Base-by-base conservation (phyloP, 2,888 invertebrate species). In the Agrotis ipsilon region DNA sequence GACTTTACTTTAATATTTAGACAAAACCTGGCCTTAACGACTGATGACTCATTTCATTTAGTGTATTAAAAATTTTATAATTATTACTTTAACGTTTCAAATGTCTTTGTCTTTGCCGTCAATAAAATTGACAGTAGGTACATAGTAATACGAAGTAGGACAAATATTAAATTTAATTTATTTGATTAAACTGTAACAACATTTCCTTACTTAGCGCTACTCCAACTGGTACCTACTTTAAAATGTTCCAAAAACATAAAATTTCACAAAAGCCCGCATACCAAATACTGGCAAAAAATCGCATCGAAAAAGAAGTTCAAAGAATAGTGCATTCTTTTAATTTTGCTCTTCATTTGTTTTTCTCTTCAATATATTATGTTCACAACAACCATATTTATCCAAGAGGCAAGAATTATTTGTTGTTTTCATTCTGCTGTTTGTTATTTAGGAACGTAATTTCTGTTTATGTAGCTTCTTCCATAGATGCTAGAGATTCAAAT, bases 351-450 rank as follows among this genome's bases (percentile, higher is more conserved):
- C 21, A n/a, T 55, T 19, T 70, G 6, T 63, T 67, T 21, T 4
- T 70, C 1, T 48, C n/a, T 18, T 59, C 76, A 16, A 77, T 75
- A 52, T 77, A 61, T 45, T 46, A 1, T 19, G 51, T 67, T 3
- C 48, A 39, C 13, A 49, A 71, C 24, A 61, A 68, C 43, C 54
- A 52, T 19, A 68, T 70, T 14, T 51, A 51, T 52, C 64, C 67
- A 11, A 62, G 39, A 9, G 48, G 59, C 5, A 48, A n/a, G 0
- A 69, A 14, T 9, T 54, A 67, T 58, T 46, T 27, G 6, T 1
- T 62, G 0, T 32, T 51, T 11, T 48, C 52, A 0, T 63, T 49
- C 5, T 32, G 24, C 14, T 46, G 9, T 27, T 2, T 49, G 16
- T 5, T 73, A 5, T 46, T 57, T 7, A 14, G 66, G 11, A 48